Percentiles rank a stretch among this genome's conserved stretches.
These are phyloP conservation scores for Caiman crocodilus DNA, from an alignment of 2,797 vertebrate genomes.

Conservation along the genomic window DNA sequence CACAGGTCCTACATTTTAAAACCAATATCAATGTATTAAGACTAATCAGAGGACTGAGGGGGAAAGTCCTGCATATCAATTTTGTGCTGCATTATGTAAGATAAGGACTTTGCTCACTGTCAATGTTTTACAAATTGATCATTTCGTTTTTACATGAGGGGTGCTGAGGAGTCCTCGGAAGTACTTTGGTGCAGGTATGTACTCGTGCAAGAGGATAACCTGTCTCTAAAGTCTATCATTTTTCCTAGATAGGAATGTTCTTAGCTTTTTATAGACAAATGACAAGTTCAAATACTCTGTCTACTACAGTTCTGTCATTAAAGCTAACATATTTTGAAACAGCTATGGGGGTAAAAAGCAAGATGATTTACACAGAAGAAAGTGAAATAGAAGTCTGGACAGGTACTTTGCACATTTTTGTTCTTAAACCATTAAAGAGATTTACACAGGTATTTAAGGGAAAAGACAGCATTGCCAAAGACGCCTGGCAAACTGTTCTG, in stretches of 20 bases:
- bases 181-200: slow-evolving; percentile 3
- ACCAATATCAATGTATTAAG: background rate
- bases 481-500: slow-evolving; percentile 57
- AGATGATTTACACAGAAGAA: slow-evolving; percentile 70
- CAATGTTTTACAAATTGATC: background rate
- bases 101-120: background rate
- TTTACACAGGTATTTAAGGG: slow-evolving; percentile 73
- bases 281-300: slow-evolving; percentile 62
- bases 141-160: background rate
- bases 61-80: too few species aligned
- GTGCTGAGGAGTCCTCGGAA: background rate
- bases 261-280: slow-evolving; percentile 66
- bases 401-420: slow-evolving; percentile 46
- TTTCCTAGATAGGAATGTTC: slow-evolving; percentile 60
- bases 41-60: background rate
- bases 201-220: background rate
- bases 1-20: background rate
- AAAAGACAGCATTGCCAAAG: slow-evolving; percentile 68
- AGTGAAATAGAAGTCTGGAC: slow-evolving; percentile 36
- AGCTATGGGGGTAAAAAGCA: slow-evolving; percentile 70
- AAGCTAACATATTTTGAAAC: slow-evolving; percentile 73
- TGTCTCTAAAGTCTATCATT: slow-evolving; percentile 55
- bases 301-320: slow-evolving; percentile 66
- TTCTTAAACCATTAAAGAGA: slow-evolving; percentile 64
- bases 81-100: background rate